Evolutionary conservation across 2,888 invertebrate genomes (phyloP).

Genomic region (Cryptocephalus moraei): DNA sequence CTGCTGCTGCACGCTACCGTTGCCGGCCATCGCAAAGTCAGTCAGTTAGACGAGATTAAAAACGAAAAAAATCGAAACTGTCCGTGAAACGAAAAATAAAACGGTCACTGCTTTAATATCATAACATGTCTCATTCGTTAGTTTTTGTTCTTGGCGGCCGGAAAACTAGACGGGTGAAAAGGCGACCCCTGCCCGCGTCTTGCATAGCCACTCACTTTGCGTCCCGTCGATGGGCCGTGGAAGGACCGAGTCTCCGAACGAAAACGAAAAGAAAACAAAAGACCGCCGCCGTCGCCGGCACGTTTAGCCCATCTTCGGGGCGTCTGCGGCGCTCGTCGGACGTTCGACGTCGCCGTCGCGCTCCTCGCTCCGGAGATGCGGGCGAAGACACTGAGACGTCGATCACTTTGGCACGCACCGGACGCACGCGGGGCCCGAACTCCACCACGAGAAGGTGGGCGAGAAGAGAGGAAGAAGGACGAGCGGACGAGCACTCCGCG

Average conservation of each 20-base stretch:
- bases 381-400: constrained; percentile 1
- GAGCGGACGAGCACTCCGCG: too few relatives aligned
- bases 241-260: too few relatives aligned
- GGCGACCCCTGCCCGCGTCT: constrained; percentile 16
- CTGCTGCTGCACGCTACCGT: constrained; percentile 23
- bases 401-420: background rate
- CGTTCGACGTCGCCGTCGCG: too few relatives aligned
- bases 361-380: background rate
- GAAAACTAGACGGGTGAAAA: constrained; percentile 12
- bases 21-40: constrained; percentile 32
- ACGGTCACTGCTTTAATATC: constrained; percentile 36
- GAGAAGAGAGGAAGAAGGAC: too few relatives aligned
- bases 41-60: too few relatives aligned
- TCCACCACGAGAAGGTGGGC: too few relatives aligned
- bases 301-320: constrained; percentile 31
- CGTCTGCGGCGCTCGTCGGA: background rate
- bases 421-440: too few relatives aligned
- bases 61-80: constrained; percentile 26
- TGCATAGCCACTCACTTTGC: background rate
- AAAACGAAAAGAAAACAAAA: constrained; percentile 26
- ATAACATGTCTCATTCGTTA: constrained; percentile 33
- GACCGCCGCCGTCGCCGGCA: constrained; percentile 7
- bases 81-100: constrained; percentile 34
- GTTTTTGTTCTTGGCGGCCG: constrained; percentile 31
- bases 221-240: too few relatives aligned